Percentiles rank a stretch among this genome's conserved stretches.
Conservation (phyloP, 2,888 invertebrate genomes). For the Baccha elongata region DNA sequence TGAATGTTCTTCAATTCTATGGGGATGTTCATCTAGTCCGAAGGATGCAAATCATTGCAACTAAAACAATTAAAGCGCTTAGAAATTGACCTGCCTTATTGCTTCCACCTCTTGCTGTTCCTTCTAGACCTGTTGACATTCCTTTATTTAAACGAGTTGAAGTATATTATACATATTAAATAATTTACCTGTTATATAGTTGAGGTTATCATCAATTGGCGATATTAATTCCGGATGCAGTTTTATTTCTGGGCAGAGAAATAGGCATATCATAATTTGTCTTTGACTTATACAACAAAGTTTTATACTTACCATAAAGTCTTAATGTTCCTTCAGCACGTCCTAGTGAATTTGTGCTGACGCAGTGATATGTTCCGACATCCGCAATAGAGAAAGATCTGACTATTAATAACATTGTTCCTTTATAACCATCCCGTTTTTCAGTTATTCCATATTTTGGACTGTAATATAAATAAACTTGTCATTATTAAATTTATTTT, state of each 20-base stretch:
- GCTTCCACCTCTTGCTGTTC: slow-evolving; percentile 46
- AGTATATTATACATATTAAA: neutral
- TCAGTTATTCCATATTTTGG: slow-evolving; percentile 82
- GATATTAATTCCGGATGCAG: slow-evolving; percentile 81
- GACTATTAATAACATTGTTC: slow-evolving; percentile 81
- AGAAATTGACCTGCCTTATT: neutral
- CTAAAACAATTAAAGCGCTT: neutral
- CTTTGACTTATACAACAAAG: neutral
- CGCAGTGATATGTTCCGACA: slow-evolving; percentile 90
- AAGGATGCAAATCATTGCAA: too few relatives aligned
- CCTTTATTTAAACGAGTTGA: neutral
- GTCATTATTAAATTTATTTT: neutral
- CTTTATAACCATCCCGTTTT: slow-evolving; percentile 81
- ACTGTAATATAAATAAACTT: slow-evolving; percentile 74
- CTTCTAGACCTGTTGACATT: slow-evolving; percentile 42
- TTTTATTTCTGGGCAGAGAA: slow-evolving; percentile 80
- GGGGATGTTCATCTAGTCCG: too few relatives aligned
- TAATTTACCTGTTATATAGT: slow-evolving; percentile 77
- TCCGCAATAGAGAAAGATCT: slow-evolving; percentile 84
- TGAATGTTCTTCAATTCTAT: too few relatives aligned
- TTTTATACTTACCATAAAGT: slow-evolving; percentile 84
- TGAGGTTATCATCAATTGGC: slow-evolving; percentile 81
- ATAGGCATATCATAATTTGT: neutral
- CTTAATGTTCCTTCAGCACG: slow-evolving; percentile 86
- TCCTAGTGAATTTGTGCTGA: slow-evolving; percentile 87